A percentile compares a stretch with the other conserved stretches of the same genome.
phyloP scores from a whole-genome alignment of 1,140 invertebrate genomes.

The Chironomus tepperi region DNA sequence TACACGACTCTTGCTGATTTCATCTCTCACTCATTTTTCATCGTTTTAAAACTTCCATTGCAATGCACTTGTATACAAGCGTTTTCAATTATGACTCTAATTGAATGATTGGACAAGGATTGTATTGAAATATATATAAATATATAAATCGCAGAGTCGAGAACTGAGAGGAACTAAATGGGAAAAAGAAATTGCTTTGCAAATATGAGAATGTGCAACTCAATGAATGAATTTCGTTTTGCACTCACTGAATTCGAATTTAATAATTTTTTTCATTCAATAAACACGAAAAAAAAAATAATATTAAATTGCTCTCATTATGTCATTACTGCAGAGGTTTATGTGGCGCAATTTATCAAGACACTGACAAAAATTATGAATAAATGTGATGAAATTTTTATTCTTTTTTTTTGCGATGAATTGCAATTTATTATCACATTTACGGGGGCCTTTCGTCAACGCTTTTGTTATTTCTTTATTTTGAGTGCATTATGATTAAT shows the following conservation, averaged over 20 bases:
- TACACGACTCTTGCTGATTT: neutral
- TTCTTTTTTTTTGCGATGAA: neutral
- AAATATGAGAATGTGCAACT: neutral
- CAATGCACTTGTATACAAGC: constrained; percentile 6
- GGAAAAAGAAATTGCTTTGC: neutral
- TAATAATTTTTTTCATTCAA: constrained; percentile 2
- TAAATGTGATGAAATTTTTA: constrained; percentile 8
- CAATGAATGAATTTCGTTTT: neutral
- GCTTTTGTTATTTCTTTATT: neutral
- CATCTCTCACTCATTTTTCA: neutral
- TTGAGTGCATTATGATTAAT: neutral
- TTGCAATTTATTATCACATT: constrained; percentile 8
- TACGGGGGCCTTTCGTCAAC: neutral
- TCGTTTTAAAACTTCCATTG: neutral
- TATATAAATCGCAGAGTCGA: neutral
- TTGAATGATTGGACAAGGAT: neutral
- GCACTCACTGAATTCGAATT: constrained; percentile 1
- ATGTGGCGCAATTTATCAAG: constrained; percentile 1
- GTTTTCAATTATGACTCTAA: constrained; percentile 9
- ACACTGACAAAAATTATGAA: neutral
- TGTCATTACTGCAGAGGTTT: constrained; percentile 10
- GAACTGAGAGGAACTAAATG: neutral
- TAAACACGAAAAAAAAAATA: neutral
- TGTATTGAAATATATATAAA: neutral
- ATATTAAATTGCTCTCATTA: neutral